These are phyloP conservation scores for Liolophura sinensis DNA, from an alignment of 1,140 invertebrate genomes.

Conservation along the genomic window DNA sequence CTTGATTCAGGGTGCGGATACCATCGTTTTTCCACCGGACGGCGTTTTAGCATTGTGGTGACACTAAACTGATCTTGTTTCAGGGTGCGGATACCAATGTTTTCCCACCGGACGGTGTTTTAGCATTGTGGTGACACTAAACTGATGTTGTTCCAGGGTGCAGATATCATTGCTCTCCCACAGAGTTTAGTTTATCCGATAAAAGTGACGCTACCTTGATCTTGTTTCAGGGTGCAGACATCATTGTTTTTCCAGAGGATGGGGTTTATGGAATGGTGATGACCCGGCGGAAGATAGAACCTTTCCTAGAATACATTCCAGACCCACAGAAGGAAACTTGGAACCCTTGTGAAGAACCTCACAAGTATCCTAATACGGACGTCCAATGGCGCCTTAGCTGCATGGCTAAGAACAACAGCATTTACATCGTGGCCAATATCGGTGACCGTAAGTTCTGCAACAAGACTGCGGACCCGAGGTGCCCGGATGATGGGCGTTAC, in stretches of 20 bases:
- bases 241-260: constrained; percentile 82
- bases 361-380: not conserved
- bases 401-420: constrained; percentile 58
- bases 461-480: constrained; percentile 51
- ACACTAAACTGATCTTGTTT: too few species aligned
- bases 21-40: too few species aligned
- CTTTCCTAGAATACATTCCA: constrained; percentile 29
- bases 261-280: constrained; percentile 58
- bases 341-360: constrained; percentile 22
- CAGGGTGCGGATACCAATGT: too few species aligned
- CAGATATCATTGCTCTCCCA: too few species aligned
- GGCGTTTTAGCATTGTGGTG: too few species aligned
- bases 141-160: too few species aligned
- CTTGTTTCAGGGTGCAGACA: constrained; percentile 67
- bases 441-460: constrained; percentile 66
- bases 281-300: constrained; percentile 10
- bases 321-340: constrained; percentile 14
- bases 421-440: constrained; percentile 74
- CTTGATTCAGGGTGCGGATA: too few species aligned
- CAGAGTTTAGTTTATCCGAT: too few species aligned
- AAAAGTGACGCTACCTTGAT: too few species aligned
- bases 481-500: constrained; percentile 58
- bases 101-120: too few species aligned
- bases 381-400: constrained; percentile 57
- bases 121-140: too few species aligned